Conservation (phyloP, 1,140 invertebrate genomes). For the Sycophaga agraensis region DNA sequence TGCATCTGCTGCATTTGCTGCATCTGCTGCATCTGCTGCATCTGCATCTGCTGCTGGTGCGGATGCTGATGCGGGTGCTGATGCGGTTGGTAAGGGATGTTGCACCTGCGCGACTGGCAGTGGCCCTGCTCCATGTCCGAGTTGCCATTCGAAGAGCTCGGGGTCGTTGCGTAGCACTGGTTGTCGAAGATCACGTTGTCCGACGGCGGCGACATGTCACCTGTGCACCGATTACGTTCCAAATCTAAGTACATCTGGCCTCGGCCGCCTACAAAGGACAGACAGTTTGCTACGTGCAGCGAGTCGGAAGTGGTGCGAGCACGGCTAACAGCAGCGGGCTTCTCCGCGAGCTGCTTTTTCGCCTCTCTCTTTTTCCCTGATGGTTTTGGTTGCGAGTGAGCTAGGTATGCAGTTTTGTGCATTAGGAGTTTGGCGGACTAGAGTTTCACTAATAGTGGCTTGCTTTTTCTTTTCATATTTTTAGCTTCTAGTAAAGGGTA, state of each 20-base stretch:
- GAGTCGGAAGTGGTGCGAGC: conserved; percentile 24
- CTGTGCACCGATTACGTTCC: conserved; percentile 68
- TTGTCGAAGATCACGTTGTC: conserved; percentile 92
- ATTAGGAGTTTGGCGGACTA: conserved; percentile 23
- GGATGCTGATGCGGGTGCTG: not conserved
- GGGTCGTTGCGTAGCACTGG: conserved; percentile 90
- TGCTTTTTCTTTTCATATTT: not conserved
- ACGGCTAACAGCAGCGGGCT: conserved; percentile 16
- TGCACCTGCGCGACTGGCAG: conserved; percentile 37
- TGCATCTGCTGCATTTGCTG: not conserved
- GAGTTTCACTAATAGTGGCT: not conserved
- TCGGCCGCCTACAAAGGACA: conserved; percentile 51
- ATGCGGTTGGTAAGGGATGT: not conserved
- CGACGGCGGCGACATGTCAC: conserved; percentile 82
- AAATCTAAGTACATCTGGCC: conserved; percentile 79
- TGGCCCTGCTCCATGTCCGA: conserved; percentile 78
- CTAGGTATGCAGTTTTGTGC: conserved; percentile 23
- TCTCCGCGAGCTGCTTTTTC: conserved; percentile 13
- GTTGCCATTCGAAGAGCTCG: conserved; percentile 87
- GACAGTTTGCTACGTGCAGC: conserved; percentile 30
- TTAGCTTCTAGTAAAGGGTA: not conserved
- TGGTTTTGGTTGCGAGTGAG: conserved; percentile 27
- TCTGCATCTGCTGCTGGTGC: not conserved
- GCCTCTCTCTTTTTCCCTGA: conserved; percentile 25
- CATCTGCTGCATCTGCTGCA: not conserved